Percentiles rank a stretch among this genome's conserved stretches.
phyloP scores from a whole-genome alignment of 2,888 invertebrate genomes.

The Globia sparganii region DNA sequence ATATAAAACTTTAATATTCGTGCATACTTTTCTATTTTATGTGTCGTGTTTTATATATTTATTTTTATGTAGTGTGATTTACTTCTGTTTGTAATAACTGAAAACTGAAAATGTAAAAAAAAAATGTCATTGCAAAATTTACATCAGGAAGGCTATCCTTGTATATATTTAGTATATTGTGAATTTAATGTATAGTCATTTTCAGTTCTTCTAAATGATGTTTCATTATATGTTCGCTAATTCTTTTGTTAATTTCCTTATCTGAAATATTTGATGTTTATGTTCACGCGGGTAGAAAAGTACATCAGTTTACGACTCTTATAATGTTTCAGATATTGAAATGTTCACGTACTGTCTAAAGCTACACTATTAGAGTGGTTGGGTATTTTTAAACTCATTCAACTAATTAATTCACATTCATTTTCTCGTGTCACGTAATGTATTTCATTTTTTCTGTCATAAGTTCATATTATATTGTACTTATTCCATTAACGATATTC shows the following conservation, averaged over 20 bases:
- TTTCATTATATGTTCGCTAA: slow-evolving; percentile 77
- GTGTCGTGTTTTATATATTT: slow-evolving; percentile 88
- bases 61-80: slow-evolving; percentile 88
- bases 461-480: slow-evolving; percentile 89
- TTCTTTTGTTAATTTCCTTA: slow-evolving; percentile 73
- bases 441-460: slow-evolving; percentile 83
- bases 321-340: slow-evolving; percentile 72
- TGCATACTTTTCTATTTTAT: slow-evolving; percentile 85
- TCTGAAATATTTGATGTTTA: slow-evolving; percentile 73
- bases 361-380: slow-evolving; percentile 81
- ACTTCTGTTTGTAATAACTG: slow-evolving; percentile 87
- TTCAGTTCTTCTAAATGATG: slow-evolving; percentile 80
- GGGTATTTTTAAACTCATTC: slow-evolving; percentile 84
- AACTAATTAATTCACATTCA: slow-evolving; percentile 82
- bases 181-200: slow-evolving; percentile 84
- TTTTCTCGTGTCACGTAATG: slow-evolving; percentile 80
- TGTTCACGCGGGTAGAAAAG: slow-evolving; percentile 59
- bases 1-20: slow-evolving; percentile 77
- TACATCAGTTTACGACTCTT: slow-evolving; percentile 55
- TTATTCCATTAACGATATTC: slow-evolving; percentile 89
- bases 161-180: slow-evolving; percentile 86
- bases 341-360: slow-evolving; percentile 73
- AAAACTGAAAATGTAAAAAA: slow-evolving; percentile 85
- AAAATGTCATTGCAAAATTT: slow-evolving; percentile 81
- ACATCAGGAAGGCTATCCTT: slow-evolving; percentile 82